A percentile compares a stretch with the other conserved stretches of the same genome.
Conservation (phyloP, 53 echinoderm and acorn worm genomes). For the Temnopleurus reevesii region DNA sequence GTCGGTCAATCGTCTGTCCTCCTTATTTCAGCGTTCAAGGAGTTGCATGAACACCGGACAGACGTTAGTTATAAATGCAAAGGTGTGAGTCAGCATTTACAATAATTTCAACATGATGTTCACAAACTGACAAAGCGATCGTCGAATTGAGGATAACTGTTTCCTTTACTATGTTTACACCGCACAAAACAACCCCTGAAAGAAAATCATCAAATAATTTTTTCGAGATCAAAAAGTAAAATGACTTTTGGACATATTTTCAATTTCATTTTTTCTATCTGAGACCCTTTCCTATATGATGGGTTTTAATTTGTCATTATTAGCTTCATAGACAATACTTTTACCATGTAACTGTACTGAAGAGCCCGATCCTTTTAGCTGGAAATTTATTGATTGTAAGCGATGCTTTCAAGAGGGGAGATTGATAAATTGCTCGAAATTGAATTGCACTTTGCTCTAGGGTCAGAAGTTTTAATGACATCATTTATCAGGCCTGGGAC, state of each 20-base stretch:
- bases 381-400: constrained; percentile 39
- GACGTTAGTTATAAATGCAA: too few species aligned
- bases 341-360: not conserved
- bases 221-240: not conserved
- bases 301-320: constrained; percentile 6
- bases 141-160: not conserved
- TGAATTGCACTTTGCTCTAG: constrained; percentile 16
- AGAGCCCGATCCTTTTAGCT: constrained; percentile 16
- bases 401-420: not conserved
- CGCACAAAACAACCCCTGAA: not conserved
- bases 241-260: not conserved
- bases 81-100: not conserved
- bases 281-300: too few species aligned
- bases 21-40: too few species aligned
- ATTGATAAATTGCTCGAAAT: constrained; percentile 30
- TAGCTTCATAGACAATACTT: constrained; percentile 18
- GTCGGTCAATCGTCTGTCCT: too few species aligned
- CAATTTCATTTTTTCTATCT: not conserved
- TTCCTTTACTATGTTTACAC: not conserved
- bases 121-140: not conserved
- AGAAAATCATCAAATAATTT: not conserved
- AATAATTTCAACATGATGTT: not conserved
- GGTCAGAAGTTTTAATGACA: constrained; percentile 37
- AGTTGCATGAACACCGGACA: too few species aligned
- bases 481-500: constrained; percentile 27